These are phyloP conservation scores for Congeria kusceri DNA, from an alignment of 2,888 invertebrate species.

Conservation along the genomic window DNA sequence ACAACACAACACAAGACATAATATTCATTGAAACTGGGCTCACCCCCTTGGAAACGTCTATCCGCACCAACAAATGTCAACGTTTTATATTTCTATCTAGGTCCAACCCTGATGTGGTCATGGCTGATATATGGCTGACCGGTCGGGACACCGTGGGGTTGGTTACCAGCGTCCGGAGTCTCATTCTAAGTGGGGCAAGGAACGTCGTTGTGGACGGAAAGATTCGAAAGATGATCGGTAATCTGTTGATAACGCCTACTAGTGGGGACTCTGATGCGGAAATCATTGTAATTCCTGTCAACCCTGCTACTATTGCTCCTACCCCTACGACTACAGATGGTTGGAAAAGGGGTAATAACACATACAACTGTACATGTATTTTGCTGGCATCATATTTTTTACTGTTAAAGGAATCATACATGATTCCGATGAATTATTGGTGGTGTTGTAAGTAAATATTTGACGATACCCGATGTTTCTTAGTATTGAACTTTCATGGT, in stretches of 20 bases:
- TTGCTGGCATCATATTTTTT: too few relatives aligned
- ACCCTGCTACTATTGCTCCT: constrained; percentile 5
- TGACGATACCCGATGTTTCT: too few relatives aligned
- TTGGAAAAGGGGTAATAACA: neutral
- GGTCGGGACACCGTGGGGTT: constrained; percentile 47
- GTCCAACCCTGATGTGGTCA: constrained; percentile 45
- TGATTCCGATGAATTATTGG: too few relatives aligned
- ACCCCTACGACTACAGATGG: neutral
- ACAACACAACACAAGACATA: too few relatives aligned
- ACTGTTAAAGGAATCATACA: too few relatives aligned
- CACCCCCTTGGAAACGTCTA: too few relatives aligned
- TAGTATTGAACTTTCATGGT: too few relatives aligned
- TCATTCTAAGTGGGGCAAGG: constrained; percentile 55
- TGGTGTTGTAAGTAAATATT: too few relatives aligned
- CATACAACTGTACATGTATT: neutral
- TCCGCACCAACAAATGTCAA: too few relatives aligned
- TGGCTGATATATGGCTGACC: constrained; percentile 61
- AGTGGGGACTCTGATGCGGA: constrained; percentile 5
- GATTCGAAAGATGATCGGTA: constrained; percentile 47
- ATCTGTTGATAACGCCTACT: constrained; percentile 40
- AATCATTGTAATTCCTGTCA: constrained; percentile 4
- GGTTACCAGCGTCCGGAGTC: constrained; percentile 38
- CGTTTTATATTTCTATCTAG: constrained; percentile 10
- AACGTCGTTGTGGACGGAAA: constrained; percentile 34
- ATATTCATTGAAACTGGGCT: too few relatives aligned